Evolutionary conservation across 2,888 invertebrate species (phyloP), one percentile per base, ranked within the genome.

Genomic region (Papilio demoleus): DNA sequence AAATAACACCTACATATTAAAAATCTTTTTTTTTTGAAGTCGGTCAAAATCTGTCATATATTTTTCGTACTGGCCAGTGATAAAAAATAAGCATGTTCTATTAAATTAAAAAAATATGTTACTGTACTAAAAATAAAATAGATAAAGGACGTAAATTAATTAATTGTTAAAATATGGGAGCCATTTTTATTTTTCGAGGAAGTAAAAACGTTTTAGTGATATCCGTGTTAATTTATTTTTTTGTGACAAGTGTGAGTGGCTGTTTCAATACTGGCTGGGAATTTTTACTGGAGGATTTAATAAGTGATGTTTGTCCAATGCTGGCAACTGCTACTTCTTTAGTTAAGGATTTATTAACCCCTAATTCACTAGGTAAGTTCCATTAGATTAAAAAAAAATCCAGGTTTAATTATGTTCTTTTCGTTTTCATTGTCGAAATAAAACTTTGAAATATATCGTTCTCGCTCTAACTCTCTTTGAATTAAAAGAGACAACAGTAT

Each of bases 211-310:
- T 81, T 70, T 75, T 83, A 56, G 72, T 74, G 68, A 66, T 80
- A 65, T 74, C 78, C 56, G 70, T 75, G 68, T 62, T 83, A 58
- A 71, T 82, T 69, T 73, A 81, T 68, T 74, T 83, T 45, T 67
- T 84, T 42, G 76, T 75, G 65, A 79, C 76, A 11, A 73, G 74
- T 70, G 84, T 78, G 2, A 79, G 78, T 73, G 84, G 81, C 6
- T 87, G 86, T 72, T 82, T 82, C 69, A 80, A 84, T n/a, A 76
- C 79, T 14, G 88, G 83, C 3, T 87, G 84, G 88, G 88, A 89
- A 36, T 84, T 82, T 58, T 74, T 89, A 50, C 79, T 83, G 8
- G 87, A 87, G 11, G 88, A 90, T 56, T 67, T 90, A 27, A 74
- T 88, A 6, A 73, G 84, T 5, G 81, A 84, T 6, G 71, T 88